phyloP scores from a whole-genome alignment of 2,797 vertebrate genomes.

The Chelonia mydas region DNA sequence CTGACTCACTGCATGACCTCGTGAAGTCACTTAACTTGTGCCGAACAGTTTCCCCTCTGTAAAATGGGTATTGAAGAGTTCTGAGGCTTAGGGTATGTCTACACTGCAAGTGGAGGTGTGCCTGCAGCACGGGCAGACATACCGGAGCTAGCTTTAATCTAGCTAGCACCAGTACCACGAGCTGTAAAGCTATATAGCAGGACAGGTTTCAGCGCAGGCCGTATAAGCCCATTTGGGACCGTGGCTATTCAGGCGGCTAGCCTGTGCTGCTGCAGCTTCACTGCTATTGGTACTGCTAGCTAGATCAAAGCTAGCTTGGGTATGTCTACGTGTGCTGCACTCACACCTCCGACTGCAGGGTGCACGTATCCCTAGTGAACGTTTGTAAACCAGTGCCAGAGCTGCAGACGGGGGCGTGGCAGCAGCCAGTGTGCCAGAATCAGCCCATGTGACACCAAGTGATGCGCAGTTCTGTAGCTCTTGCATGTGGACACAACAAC shows the following conservation, averaged over 20 bases:
- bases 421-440: not conserved
- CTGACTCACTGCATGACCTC: not conserved
- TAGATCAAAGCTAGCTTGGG: too few species aligned
- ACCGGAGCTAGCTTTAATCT: not conserved
- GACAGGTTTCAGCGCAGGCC: not conserved
- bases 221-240: not conserved
- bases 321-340: not conserved
- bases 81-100: too few species aligned
- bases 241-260: not conserved
- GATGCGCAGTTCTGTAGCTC: not conserved
- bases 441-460: rapidly evolving
- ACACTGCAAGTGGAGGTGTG: not conserved
- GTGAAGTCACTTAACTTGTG: slow-evolving; percentile 15
- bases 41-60: not conserved
- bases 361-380: not conserved
- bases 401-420: not conserved
- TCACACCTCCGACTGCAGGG: not conserved
- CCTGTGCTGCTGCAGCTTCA: not conserved
- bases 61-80: not conserved
- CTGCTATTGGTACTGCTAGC: not conserved
- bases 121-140: not conserved
- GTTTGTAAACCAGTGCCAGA: not conserved
- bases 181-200: not conserved
- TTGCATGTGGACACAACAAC: not conserved
- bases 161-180: not conserved